Evolutionary conservation across 2,888 invertebrate species (phyloP), one percentile per base, ranked within the genome.

Genomic region (Gastrophysa polygoni): DNA sequence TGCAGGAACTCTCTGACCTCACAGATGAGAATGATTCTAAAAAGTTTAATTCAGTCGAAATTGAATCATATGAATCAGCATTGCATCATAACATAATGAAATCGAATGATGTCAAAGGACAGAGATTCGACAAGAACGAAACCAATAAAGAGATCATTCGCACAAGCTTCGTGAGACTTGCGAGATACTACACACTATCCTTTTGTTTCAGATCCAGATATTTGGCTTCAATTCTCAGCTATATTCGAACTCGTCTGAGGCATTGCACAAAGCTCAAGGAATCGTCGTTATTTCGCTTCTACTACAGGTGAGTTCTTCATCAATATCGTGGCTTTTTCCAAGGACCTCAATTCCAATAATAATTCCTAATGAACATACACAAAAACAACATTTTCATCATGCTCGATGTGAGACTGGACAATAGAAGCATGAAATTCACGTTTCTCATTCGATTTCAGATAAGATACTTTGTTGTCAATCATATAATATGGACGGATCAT

Each of bases 201-300:
- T 58, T 59, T 64, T 73, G 72, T 88, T 89, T 71, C 90, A 98
- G 97, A 91, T 98, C 80, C 98, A 98, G 87, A 92, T 98, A 85
- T 94, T 96, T 83, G 98, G 97, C 75, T 98, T 95, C 87, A 98
- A 98, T 85, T 93, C 95, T 64, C 96, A 98, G 83, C 88, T 98
- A 72, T 98, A 98, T 85, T 90, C 91, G 77, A 98, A 98, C 86
- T 95, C 96, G 84, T 92, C 96, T 60, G 95, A 96, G 82, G 98
- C 98, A 68, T 85, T 95, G 75, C 92, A 92, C 80, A 91, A 93
- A 80, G 95, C 97, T 67, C 94, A 96, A 82, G 98, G 98, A 77
- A 91, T 98, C 79, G 93, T 96, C 71, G 96, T 95, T 67, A 91
- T 98, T 78, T 93, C 97, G 66, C 87, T 98, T 71, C 88, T 98